Percentiles rank a stretch among this genome's conserved stretches.
Conservation (phyloP, 2,888 invertebrate species). For the Agonopterix heracliana region DNA sequence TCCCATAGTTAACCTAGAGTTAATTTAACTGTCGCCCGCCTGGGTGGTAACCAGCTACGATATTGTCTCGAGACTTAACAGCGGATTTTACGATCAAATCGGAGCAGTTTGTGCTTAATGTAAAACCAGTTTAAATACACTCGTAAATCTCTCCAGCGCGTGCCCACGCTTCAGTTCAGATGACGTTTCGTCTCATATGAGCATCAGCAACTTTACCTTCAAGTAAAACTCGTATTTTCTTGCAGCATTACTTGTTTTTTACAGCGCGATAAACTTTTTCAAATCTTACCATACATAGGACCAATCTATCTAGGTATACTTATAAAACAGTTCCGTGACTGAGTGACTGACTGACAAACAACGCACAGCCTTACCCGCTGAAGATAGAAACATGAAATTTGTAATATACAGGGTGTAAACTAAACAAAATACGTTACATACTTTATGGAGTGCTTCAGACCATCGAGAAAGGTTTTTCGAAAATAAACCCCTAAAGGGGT, state of each 20-base stretch:
- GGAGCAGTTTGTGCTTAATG: constrained; percentile 65
- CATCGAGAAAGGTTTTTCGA: no score
- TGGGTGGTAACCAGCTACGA: constrained; percentile 64
- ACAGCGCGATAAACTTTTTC: no score
- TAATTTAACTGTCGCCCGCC: constrained; percentile 51
- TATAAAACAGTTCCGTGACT: no score
- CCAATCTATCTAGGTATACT: no score
- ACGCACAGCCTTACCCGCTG: no score
- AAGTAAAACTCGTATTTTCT: not conserved
- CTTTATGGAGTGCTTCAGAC: no score
- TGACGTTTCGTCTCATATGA: constrained; percentile 25
- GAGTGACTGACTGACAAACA: no score
- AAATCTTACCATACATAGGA: no score
- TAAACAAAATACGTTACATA: no score
- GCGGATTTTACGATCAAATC: constrained; percentile 70
- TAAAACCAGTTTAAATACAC: constrained; percentile 72
- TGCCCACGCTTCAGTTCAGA: constrained; percentile 51
- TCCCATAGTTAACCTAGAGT: constrained; percentile 58
- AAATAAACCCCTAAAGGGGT: no score
- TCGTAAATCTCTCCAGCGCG: constrained; percentile 66
- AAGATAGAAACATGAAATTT: no score
- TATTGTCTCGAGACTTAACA: constrained; percentile 64
- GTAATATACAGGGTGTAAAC: no score
- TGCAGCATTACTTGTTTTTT: not conserved
- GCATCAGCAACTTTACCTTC: constrained; percentile 1